Conservation (phyloP, 2,888 invertebrate species). For the Mesorhabditis belari region DNA sequence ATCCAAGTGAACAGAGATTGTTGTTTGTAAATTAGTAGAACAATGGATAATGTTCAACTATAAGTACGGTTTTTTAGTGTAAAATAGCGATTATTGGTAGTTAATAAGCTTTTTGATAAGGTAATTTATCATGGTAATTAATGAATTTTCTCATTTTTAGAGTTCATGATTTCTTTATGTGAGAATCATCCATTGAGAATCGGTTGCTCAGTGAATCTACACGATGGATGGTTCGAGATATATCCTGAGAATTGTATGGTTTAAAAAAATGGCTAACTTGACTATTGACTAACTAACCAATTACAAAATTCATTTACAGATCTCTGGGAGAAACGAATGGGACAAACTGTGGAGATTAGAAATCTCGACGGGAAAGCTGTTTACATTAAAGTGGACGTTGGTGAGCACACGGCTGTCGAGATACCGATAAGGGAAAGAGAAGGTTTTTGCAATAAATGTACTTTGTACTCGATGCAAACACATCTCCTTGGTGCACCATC, state of each 20-base stretch:
- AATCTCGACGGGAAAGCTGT: not conserved
- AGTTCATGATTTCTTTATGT: not conserved
- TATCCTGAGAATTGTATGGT: not conserved
- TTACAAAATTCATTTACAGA: not conserved
- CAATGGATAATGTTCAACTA: too few species aligned
- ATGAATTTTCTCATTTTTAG: too few species aligned
- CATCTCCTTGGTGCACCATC: not conserved
- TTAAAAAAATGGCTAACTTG: too few species aligned
- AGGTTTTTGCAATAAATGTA: not conserved
- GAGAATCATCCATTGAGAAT: not conserved
- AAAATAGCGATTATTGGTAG: too few species aligned
- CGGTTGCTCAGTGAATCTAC: not conserved
- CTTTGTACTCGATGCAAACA: not conserved
- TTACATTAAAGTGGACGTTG: not conserved
- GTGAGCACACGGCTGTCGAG: not conserved
- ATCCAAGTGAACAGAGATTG: too few species aligned
- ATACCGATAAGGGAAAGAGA: not conserved
- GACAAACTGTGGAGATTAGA: not conserved
- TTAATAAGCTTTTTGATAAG: too few species aligned
- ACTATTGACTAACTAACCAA: not conserved
- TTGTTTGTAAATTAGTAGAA: too few species aligned
- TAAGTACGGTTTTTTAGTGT: too few species aligned
- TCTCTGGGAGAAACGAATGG: not conserved
- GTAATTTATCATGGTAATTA: too few species aligned
- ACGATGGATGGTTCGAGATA: not conserved